Base-by-base conservation (phyloP, 2,113 vertebrate species). In the Leucopsar rothschildi region DNA sequence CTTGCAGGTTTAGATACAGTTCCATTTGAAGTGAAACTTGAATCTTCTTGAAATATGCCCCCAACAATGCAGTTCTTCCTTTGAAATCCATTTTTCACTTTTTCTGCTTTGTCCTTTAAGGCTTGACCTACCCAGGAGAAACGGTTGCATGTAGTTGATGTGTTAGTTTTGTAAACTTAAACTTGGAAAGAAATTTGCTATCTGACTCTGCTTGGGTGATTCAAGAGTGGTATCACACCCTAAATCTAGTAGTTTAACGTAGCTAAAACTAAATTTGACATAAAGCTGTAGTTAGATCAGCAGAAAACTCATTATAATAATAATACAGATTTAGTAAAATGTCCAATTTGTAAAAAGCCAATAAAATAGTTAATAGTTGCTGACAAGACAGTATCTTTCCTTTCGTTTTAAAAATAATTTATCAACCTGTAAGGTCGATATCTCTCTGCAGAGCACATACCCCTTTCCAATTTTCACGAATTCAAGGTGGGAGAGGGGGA, bases 201-300 rank as follows among this genome's bases (percentile, higher is more conserved):
- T 59, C 42, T 64, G 29, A 60, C 33, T 73, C 55, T 80, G 19
- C 79, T 68, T 76, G 37, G 6, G 40, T 86, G 59, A 73, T 83
- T 72, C 63, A 88, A 86, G 49, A 79, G 66, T 53, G 31, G 45
- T 40, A 68, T 90, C 59, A 37, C 45, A 64, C 49, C n/a, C 35
- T 90, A 82, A 79, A 71, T 64, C 47, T 72, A 39, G 52, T 79
- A 75, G 60, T 82, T 90, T 85, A 82, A 37, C 39, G 61, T 75
- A 53, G 28, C 78, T 89, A 25, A 75, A 89, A 68, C 39, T 68
- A 53, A 60, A 75, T 68, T 60, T 53, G 53, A 20, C 45, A 31
- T 60, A 60, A 68, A 52, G 15, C 45, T 75, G 8, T 60, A 29
- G 28, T 75, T 82, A 82, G 45, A 68, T 73, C 53, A 47, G 53